These are phyloP conservation scores for Pao palembangensis DNA, from an alignment of 2,113 vertebrate species.

Conservation along the genomic window DNA sequence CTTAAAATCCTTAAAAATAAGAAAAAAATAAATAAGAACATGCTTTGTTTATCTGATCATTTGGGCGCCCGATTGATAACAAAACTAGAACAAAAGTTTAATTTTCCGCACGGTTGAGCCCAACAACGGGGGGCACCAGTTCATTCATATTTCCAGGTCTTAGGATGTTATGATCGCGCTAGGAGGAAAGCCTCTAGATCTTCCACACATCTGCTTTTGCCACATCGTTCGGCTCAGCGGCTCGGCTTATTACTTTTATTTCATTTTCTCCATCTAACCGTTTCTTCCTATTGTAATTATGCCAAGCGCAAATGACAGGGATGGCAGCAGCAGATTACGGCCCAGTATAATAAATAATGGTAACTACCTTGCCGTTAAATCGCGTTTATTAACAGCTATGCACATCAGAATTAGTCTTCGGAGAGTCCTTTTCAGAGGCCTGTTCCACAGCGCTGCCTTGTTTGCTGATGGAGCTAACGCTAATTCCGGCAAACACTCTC, in stretches of 20 bases:
- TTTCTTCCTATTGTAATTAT: neutral
- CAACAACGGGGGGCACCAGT: slow-evolving; percentile 11
- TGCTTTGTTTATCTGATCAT: slow-evolving; percentile 1
- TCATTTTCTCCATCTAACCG: slow-evolving; percentile 4
- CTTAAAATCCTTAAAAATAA: no score
- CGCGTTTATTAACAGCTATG: no score
- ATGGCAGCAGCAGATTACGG: no score
- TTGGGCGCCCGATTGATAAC: slow-evolving; percentile 5
- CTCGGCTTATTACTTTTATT: neutral
- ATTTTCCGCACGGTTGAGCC: slow-evolving; percentile 41
- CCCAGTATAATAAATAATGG: no score
- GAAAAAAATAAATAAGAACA: neutral
- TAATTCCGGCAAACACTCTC: no score
- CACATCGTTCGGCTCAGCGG: neutral
- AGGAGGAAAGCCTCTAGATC: slow-evolving; percentile 5
- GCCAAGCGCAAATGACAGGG: no score
- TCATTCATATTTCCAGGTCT: slow-evolving; percentile 18
- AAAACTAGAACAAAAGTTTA: slow-evolving; percentile 38
- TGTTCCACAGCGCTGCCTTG: no score
- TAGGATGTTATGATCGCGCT: slow-evolving; percentile 10
- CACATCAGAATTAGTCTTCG: no score
- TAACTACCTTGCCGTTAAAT: no score
- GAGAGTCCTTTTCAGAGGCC: no score
- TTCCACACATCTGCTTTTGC: neutral
- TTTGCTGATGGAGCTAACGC: no score